A percentile compares a stretch with the other conserved stretches of the same genome.
These are phyloP conservation scores for Pseudonaja textilis DNA, from an alignment of 2,113 vertebrate species.

Conservation along the genomic window DNA sequence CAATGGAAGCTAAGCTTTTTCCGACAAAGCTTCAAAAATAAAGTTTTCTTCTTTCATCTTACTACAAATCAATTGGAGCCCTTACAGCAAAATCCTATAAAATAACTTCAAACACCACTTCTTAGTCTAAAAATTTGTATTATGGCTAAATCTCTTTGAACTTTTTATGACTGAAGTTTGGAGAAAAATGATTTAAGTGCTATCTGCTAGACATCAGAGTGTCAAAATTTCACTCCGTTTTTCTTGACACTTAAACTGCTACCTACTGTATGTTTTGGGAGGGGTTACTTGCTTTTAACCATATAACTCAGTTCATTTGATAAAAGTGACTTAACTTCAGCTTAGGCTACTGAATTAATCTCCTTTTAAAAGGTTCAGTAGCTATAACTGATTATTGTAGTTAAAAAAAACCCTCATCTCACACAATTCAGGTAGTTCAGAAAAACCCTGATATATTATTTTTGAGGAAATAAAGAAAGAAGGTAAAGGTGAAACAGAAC, in stretches of 20 bases:
- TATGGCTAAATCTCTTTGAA: conserved; percentile 99
- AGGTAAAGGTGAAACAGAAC: conserved; percentile 31
- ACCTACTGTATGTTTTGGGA: conserved; percentile 82
- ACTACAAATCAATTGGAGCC: conserved; percentile 99
- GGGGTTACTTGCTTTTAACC: conserved; percentile 81
- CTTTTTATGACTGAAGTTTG: conserved; percentile 96
- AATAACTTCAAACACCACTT: conserved; percentile 99
- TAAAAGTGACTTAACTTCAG: conserved; percentile 75
- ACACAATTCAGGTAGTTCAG: background rate
- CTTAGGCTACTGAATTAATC: conserved; percentile 77
- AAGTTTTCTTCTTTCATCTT: conserved; percentile 99
- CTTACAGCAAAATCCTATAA: conserved; percentile 99
- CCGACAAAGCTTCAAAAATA: conserved; percentile 99
- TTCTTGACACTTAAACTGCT: conserved; percentile 96
- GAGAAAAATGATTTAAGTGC: conserved; percentile 99
- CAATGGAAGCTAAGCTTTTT: conserved; percentile 99
- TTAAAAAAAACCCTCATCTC: conserved; percentile 14
- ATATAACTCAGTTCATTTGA: conserved; percentile 75
- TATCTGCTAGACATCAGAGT: conserved; percentile 97
- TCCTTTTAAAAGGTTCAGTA: conserved; percentile 67
- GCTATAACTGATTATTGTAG: conserved; percentile 60
- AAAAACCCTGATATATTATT: conserved; percentile 29
- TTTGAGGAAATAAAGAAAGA: conserved; percentile 37
- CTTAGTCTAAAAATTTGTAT: conserved; percentile 99
- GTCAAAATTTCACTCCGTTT: conserved; percentile 95